These are phyloP conservation scores for Clarias magur DNA, from an alignment of 2,113 vertebrate species.

Conservation along the genomic window DNA sequence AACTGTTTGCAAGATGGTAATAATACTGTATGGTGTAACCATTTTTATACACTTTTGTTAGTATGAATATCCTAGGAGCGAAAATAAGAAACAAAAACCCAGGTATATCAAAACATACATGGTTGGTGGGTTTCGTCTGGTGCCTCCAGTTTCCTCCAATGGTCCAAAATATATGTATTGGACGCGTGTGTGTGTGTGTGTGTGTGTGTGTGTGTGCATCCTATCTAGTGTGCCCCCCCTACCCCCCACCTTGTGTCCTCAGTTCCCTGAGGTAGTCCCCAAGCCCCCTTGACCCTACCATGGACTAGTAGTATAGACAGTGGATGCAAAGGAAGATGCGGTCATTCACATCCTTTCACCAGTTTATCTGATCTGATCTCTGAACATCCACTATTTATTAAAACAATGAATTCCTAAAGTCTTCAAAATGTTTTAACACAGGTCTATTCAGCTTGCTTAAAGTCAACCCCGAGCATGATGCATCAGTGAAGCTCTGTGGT, in stretches of 20 bases:
- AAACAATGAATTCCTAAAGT: not conserved
- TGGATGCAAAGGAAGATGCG: not conserved
- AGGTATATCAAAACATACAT: not conserved
- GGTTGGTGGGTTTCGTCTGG: too few species aligned
- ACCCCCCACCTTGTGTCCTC: too few species aligned
- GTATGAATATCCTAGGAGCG: not conserved
- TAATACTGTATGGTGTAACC: not conserved
- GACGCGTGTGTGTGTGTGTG: too few species aligned
- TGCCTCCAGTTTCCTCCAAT: too few species aligned
- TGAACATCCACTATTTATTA: not conserved
- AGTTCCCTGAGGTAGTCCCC: too few species aligned
- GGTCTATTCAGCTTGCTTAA: conserved; percentile 2
- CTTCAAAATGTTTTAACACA: not conserved
- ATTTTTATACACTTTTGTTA: not conserved
- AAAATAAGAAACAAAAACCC: not conserved
- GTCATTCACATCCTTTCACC: not conserved
- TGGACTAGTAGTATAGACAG: too few species aligned
- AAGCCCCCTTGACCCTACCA: too few species aligned
- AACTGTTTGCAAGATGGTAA: not conserved
- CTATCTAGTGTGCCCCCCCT: too few species aligned
- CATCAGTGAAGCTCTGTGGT: conserved; percentile 40
- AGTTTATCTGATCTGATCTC: not conserved
- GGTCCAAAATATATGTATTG: too few species aligned
- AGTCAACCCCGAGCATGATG: not conserved
- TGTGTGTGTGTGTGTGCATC: too few species aligned